Evolutionary conservation across 2,113 vertebrate genomes (phyloP).

Genomic region (Eupsittula cactorum): DNA sequence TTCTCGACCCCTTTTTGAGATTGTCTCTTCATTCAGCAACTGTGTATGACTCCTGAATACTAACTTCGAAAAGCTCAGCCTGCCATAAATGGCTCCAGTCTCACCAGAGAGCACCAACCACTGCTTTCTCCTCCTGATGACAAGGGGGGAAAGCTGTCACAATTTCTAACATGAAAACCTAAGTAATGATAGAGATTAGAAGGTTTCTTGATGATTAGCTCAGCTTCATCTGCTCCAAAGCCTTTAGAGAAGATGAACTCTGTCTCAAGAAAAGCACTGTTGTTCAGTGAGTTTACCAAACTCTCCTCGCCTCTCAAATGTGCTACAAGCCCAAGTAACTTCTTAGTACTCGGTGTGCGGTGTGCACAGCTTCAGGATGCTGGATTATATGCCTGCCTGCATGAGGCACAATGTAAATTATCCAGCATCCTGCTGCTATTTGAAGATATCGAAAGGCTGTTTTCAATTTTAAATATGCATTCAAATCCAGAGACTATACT

Average conservation of each 20-base stretch:
- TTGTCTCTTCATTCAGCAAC: conserved; percentile 21
- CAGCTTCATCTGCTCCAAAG: conserved; percentile 31
- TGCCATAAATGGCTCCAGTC: conserved; percentile 20
- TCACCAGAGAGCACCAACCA: conserved; percentile 21
- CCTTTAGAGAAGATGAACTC: conserved; percentile 28
- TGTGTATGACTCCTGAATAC: conserved; percentile 55
- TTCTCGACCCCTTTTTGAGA: conserved; percentile 29
- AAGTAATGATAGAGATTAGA: conserved; percentile 54
- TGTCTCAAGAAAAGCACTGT: neutral
- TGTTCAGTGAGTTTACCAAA: neutral
- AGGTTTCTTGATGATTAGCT: conserved; percentile 53
- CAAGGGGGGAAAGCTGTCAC: conserved; percentile 11
- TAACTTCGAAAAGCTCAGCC: conserved; percentile 45
- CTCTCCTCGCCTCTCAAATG: neutral
- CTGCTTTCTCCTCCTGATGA: conserved; percentile 36
- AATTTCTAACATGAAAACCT: conserved; percentile 37
- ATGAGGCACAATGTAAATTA: neutral
- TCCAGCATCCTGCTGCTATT: neutral
- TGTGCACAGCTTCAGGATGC: neutral
- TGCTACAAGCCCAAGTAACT: neutral
- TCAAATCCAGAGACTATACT: neutral
- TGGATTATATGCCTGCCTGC: neutral
- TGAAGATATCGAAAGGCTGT: neutral
- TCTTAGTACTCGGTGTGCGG: neutral
- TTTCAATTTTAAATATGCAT: conserved; percentile 41